Base-by-base conservation (phyloP, 2,113 vertebrate species). In the Sterrhoptilus dennistouni region DNA sequence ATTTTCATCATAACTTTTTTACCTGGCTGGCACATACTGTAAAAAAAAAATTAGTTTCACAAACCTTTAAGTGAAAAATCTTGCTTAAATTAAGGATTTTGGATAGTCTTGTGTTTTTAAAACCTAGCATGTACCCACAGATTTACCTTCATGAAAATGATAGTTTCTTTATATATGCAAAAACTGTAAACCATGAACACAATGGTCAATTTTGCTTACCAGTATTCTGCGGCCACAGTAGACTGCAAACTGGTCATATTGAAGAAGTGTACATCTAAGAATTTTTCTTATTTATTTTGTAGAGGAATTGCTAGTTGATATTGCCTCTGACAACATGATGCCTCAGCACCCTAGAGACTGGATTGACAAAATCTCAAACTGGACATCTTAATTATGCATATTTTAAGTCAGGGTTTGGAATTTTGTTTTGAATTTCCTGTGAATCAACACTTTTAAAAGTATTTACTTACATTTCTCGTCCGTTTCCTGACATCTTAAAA, bases 401-500 rank as follows among this genome's bases (percentile, higher is more conserved):
- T 68, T 93, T 64, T 64, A 77, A 29, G 15, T 8, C 28, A 3
- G 1, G 7, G 3, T 54, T 68, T n/a, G 23, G 25, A 52, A 84
- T 59, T 93, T 85, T 1, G 28, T 90, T 66, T 64, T 83, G 25
- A n/a, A 38, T 23, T 90, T 79, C 18, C 14, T 38, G 4, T 54
- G 10, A 77, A 38, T 82, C 8, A 74, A 12, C 6, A 20, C 23
- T 54, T 66, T 63, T 2, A 25, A 36, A 78, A 60, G 1, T 38
- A 49, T 94, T 81, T 91, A 97, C 98, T 99, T 98, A 99, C 99
- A 99, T 52, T 97, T 99, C 99, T 94, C 99, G 96, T 45, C 98
- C 99, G 91, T 99, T 99, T 95, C 99, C 99, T 90, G 99, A 99
- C 99, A 99, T 99, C 95, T 99, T 99, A 97, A 98, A 99, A 80